Conservation (phyloP, 2,797 vertebrate species). For the Micropoecilia bifurca region DNA sequence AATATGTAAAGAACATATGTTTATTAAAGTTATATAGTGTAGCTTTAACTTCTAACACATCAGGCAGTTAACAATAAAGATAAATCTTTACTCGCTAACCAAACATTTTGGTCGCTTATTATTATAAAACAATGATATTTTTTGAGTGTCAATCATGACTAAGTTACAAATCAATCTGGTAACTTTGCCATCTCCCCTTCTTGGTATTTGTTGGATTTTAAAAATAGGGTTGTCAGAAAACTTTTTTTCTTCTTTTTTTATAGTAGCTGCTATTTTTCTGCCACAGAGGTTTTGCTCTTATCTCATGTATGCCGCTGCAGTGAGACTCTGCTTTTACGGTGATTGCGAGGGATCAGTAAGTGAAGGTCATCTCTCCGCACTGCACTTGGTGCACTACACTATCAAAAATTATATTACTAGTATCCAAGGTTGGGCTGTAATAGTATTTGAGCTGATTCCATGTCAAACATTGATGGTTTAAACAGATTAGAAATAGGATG, state of each 20-base stretch:
- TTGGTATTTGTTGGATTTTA: not conserved
- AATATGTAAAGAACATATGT: too few relatives aligned
- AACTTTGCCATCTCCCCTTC: not conserved
- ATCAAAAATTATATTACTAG: conserved; percentile 50
- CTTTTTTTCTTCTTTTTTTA: not conserved
- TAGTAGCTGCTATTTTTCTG: not conserved
- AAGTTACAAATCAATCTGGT: not conserved
- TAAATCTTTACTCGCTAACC: not conserved
- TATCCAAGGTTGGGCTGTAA: conserved; percentile 40
- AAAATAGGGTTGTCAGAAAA: not conserved
- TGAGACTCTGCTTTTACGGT: conserved; percentile 56
- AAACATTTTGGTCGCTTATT: not conserved
- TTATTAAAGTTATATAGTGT: too few relatives aligned
- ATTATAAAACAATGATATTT: not conserved
- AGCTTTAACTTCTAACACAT: too few relatives aligned
- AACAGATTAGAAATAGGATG: conserved; percentile 20
- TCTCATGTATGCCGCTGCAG: conserved; percentile 22
- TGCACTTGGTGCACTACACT: conserved; percentile 6
- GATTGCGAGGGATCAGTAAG: conserved; percentile 53
- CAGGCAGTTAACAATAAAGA: not conserved
- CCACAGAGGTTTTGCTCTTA: conserved; percentile 37
- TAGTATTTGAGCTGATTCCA: conserved; percentile 38
- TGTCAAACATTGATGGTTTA: conserved; percentile 55
- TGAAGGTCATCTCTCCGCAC: conserved; percentile 56
- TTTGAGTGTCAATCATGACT: too few relatives aligned